These are phyloP conservation scores for Psilopsiagon aymara DNA, from an alignment of 2,113 vertebrate genomes.

Conservation along the genomic window DNA sequence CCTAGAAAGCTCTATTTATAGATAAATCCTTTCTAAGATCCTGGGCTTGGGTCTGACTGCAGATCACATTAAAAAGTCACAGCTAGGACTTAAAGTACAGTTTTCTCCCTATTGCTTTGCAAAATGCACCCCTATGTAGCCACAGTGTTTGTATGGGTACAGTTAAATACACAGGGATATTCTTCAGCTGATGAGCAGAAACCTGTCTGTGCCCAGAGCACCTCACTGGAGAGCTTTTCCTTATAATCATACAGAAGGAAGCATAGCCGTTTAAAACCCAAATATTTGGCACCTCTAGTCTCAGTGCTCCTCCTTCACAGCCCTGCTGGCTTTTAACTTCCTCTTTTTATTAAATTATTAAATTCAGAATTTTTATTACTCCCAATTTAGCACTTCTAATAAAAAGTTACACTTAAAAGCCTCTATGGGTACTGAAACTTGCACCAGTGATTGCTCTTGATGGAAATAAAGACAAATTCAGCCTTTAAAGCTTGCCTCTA, in stretches of 20 bases:
- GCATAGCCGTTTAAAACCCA: neutral
- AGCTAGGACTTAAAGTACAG: no score
- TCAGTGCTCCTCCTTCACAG: neutral
- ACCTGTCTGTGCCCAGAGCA: neutral
- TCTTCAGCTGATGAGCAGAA: neutral
- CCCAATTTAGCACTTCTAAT: constrained; percentile 60
- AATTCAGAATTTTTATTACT: constrained; percentile 50
- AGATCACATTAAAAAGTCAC: neutral
- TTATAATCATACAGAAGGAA: neutral
- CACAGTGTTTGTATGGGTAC: neutral
- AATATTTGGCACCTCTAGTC: neutral
- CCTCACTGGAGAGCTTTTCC: neutral
- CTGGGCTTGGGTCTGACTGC: neutral
- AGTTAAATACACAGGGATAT: neutral
- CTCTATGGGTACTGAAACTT: constrained; percentile 34
- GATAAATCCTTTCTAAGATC: neutral
- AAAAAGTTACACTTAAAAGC: constrained; percentile 57
- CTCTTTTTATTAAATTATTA: constrained; percentile 61
- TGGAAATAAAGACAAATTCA: constrained; percentile 27
- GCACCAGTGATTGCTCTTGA: constrained; percentile 57
- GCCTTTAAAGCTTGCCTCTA: neutral
- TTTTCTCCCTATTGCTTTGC: neutral
- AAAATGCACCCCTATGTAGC: neutral
- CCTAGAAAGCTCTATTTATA: neutral
- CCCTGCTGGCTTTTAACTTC: constrained; percentile 12